Percentiles rank a stretch among this genome's conserved stretches.
These are phyloP conservation scores for Anhinga anhinga DNA, from an alignment of 2,113 vertebrate genomes.

Conservation along the genomic window DNA sequence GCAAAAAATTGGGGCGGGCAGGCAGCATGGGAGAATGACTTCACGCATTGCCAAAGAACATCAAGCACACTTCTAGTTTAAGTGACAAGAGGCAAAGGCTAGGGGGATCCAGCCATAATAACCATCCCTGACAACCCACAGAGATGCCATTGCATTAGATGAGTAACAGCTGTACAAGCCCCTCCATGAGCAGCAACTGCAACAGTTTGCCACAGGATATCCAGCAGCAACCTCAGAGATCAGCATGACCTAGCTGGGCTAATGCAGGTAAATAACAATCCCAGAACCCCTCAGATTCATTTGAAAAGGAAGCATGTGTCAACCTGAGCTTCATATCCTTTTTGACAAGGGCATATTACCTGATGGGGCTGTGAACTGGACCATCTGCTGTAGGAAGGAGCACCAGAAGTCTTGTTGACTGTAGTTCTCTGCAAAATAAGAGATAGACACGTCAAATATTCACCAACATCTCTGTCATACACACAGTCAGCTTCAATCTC, in stretches of 20 bases:
- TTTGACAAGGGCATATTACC: conserved; percentile 76
- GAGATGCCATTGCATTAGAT: not conserved
- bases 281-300: not conserved
- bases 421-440: conserved; percentile 77
- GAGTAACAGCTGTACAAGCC: not conserved
- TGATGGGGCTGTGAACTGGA: conserved; percentile 83
- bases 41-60: not conserved
- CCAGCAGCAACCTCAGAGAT: not conserved
- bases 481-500: not conserved
- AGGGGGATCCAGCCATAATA: not conserved
- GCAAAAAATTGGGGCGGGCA: not conserved
- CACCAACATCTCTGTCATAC: not conserved
- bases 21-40: not conserved
- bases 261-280: not conserved
- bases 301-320: not conserved
- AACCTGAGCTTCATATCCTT: not conserved
- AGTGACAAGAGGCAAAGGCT: not conserved
- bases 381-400: conserved; percentile 86
- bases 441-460: not conserved
- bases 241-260: not conserved
- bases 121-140: not conserved
- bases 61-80: not conserved
- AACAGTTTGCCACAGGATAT: not conserved
- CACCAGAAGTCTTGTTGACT: conserved; percentile 75
- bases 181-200: not conserved